Percentiles rank a stretch among this genome's conserved stretches.
These are phyloP conservation scores for Ischnus inquisitorius DNA, from an alignment of 2,888 invertebrate genomes.

Conservation along the genomic window DNA sequence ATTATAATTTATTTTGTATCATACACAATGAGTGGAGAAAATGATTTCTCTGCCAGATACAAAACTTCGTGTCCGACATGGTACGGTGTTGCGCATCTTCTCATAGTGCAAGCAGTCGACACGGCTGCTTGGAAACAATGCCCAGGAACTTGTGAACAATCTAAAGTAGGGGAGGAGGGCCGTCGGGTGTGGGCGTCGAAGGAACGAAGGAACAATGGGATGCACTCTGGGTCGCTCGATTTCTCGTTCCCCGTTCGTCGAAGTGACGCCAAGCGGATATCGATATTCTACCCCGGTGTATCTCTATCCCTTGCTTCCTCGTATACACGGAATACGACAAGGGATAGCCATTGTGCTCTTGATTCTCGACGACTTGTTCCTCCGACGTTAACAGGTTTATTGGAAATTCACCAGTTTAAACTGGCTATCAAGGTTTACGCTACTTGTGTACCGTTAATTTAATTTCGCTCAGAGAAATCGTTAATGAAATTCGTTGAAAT, in stretches of 20 bases:
- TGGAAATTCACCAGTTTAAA: background rate
- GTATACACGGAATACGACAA: slow-evolving; percentile 9
- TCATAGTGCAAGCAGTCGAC: background rate
- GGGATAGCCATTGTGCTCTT: slow-evolving; percentile 16
- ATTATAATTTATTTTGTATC: too few species aligned
- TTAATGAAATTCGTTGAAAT: too few species aligned
- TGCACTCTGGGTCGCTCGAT: slow-evolving; percentile 23
- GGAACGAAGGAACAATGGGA: background rate
- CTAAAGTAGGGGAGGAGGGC: slow-evolving; percentile 23
- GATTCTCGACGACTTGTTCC: slow-evolving; percentile 7
- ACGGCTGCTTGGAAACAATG: slow-evolving; percentile 20
- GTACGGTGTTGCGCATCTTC: background rate
- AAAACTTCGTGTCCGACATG: too few species aligned
- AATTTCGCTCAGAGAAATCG: too few species aligned
- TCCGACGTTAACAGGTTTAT: slow-evolving; percentile 1
- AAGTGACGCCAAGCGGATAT: slow-evolving; percentile 32
- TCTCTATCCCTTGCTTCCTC: background rate
- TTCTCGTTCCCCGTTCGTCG: slow-evolving; percentile 26
- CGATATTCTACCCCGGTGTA: slow-evolving; percentile 16
- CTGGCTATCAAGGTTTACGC: background rate
- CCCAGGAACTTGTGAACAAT: background rate
- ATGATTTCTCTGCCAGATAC: too few species aligned
- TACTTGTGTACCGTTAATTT: background rate
- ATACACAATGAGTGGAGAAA: too few species aligned
- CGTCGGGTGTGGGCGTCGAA: slow-evolving; percentile 12